A percentile compares a stretch with the other conserved stretches of the same genome.
Evolutionary conservation across 1,140 invertebrate genomes (phyloP).

Genomic region (Wiebesia pumilae): DNA sequence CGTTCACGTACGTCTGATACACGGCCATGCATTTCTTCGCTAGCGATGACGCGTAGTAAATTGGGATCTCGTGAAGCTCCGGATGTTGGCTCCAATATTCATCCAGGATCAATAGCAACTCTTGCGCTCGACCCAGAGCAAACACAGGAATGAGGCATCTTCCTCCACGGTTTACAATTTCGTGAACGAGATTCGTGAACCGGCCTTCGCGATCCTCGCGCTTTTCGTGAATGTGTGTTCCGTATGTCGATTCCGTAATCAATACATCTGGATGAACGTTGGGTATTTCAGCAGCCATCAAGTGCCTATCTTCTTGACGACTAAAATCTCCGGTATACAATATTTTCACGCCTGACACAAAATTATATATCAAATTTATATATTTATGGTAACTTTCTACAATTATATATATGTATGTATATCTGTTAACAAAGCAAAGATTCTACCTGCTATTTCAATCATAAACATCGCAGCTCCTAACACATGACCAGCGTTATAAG

Average conservation of each 20-base stretch:
- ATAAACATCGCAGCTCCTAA: conserved; percentile 99
- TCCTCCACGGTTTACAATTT: conserved; percentile 96
- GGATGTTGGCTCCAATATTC: conserved; percentile 99
- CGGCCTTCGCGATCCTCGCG: conserved; percentile 95
- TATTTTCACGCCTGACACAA: conserved; percentile 77
- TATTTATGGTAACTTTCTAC: not conserved
- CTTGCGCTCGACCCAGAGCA: conserved; percentile 97
- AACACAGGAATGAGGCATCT: conserved; percentile 99
- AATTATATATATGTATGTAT: too few relatives aligned
- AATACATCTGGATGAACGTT: conserved; percentile 96
- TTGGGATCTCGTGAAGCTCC: conserved; percentile 98
- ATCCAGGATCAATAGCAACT: conserved; percentile 96
- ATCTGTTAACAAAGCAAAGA: conserved; percentile 62
- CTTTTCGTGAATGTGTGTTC: conserved; percentile 99
- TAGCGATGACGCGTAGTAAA: conserved; percentile 99
- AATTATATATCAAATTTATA: not conserved
- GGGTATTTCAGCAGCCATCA: conserved; percentile 99
- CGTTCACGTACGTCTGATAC: conserved; percentile 99
- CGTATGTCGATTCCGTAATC: conserved; percentile 99
- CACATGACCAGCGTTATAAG: conserved; percentile 99
- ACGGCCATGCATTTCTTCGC: conserved; percentile 99
- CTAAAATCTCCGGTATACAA: conserved; percentile 99
- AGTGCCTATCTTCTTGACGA: conserved; percentile 97
- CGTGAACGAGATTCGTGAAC: conserved; percentile 96
- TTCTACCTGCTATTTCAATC: conserved; percentile 98